phyloP scores from a whole-genome alignment of 2,113 vertebrate species.

The Ancistrus triradiatus region DNA sequence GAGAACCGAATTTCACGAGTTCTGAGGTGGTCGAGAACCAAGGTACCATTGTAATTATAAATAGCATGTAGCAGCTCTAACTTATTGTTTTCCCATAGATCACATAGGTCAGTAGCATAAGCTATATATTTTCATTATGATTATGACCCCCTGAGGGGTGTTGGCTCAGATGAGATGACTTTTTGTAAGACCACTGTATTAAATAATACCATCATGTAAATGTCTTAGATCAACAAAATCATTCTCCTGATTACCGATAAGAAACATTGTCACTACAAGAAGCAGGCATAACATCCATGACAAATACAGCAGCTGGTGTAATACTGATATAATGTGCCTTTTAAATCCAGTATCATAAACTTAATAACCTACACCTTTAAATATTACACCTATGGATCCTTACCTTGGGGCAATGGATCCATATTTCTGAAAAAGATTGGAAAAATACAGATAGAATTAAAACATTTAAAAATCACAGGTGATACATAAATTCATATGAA shows the following conservation, averaged over 20 bases:
- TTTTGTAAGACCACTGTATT: no score
- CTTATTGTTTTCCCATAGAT: no score
- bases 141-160: no score
- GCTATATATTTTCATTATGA: no score
- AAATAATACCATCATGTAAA: no score
- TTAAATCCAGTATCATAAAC: not conserved
- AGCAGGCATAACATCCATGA: not conserved
- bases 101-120: no score
- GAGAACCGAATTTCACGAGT: no score
- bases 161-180: no score
- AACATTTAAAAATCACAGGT: not conserved
- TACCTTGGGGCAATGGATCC: constrained; percentile 71
- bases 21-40: no score
- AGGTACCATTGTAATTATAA: no score
- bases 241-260: not conserved
- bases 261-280: not conserved
- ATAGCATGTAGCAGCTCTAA: no score
- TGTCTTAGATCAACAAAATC: not conserved
- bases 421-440: constrained; percentile 63
- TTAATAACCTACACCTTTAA: not conserved
- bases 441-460: not conserved
- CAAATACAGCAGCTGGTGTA: not conserved
- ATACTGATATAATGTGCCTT: not conserved
- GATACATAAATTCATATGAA: no score
- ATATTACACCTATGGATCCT: not conserved